Evolutionary conservation across 2,888 invertebrate species (phyloP).

Genomic region (Hololepta plana): DNA sequence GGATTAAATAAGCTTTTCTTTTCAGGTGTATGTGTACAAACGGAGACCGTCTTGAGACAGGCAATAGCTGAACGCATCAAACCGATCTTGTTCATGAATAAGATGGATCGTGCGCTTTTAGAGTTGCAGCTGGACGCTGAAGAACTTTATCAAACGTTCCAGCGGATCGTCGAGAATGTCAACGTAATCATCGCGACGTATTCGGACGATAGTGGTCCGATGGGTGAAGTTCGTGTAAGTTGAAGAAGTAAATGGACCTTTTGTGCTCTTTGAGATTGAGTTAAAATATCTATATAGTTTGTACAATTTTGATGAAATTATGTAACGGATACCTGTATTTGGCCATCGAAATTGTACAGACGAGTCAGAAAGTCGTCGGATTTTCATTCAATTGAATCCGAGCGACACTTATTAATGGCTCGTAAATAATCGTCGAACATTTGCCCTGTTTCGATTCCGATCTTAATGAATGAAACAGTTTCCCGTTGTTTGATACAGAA

Average conservation of each 20-base stretch:
- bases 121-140: constrained; percentile 94
- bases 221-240: constrained; percentile 93
- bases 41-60: constrained; percentile 98
- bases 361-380: too few species aligned
- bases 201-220: constrained; percentile 92
- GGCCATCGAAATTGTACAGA: too few species aligned
- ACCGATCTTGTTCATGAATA: constrained; percentile 99
- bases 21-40: constrained; percentile 97
- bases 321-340: too few species aligned
- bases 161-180: constrained; percentile 98
- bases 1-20: constrained; percentile 10
- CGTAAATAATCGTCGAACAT: not conserved
- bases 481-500: too few species aligned
- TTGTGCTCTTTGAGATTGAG: too few species aligned
- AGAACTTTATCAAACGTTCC: constrained; percentile 97
- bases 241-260: constrained; percentile 5
- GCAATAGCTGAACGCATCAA: constrained; percentile 99
- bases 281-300: too few species aligned
- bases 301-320: too few species aligned
- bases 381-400: too few species aligned
- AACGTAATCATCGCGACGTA: constrained; percentile 99
- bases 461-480: too few species aligned
- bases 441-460: too few species aligned
- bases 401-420: constrained; percentile 1
- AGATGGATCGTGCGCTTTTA: constrained; percentile 98